Conservation (phyloP, 2,797 vertebrate species). For the Chromis chromis region DNA sequence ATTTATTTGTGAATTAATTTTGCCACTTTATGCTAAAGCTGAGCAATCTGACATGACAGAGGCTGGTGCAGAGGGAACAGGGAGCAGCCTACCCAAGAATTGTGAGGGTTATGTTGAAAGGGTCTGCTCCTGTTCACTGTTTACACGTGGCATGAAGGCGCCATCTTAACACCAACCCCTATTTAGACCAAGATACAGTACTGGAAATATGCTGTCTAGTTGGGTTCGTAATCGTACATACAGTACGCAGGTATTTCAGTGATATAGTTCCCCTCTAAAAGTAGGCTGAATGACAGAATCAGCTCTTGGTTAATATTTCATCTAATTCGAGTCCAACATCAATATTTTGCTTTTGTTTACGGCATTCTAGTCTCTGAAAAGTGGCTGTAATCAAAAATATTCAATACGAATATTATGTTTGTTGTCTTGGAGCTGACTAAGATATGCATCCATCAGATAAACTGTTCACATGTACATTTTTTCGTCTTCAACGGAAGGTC, state of each 20-base stretch:
- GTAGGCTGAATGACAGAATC: not conserved
- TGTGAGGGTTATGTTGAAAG: constrained; percentile 65
- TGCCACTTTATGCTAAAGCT: not conserved
- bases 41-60: constrained; percentile 20
- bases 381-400: not conserved
- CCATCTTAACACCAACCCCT: constrained; percentile 79
- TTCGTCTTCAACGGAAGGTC: not conserved
- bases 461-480: not conserved
- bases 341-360: constrained; percentile 16
- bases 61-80: constrained; percentile 34
- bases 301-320: constrained; percentile 14
- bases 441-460: constrained; percentile 15
- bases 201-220: constrained; percentile 18
- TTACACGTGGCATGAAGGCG: constrained; percentile 83
- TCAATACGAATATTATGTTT: not conserved
- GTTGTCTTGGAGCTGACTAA: constrained; percentile 2
- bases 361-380: constrained; percentile 4
- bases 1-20: constrained; percentile 2
- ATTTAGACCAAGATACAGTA: constrained; percentile 58
- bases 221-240: constrained; percentile 6
- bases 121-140: constrained; percentile 63
- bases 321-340: not conserved
- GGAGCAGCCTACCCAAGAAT: constrained; percentile 44
- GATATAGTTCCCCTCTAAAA: not conserved
- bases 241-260: constrained; percentile 12